Conservation (phyloP, 2,113 vertebrate species). For the Setophaga petechia region DNA sequence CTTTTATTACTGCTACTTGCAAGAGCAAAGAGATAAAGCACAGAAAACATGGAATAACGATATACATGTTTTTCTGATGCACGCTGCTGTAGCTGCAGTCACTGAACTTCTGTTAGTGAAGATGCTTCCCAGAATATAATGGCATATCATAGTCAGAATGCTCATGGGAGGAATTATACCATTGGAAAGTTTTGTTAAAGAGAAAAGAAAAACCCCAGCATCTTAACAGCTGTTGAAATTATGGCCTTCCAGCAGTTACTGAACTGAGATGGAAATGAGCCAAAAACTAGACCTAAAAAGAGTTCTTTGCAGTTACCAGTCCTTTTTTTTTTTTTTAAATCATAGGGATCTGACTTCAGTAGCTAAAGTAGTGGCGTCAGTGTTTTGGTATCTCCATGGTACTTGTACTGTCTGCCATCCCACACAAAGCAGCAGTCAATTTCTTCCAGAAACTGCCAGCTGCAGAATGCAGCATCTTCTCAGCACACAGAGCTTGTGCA, state of each 20-base stretch:
- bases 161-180: neutral
- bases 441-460: neutral
- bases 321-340: neutral
- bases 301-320: neutral
- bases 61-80: neutral
- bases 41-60: neutral
- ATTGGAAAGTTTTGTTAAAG: neutral
- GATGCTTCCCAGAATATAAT: neutral
- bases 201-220: neutral
- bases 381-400: neutral
- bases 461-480: neutral
- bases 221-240: neutral
- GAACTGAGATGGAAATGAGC: neutral
- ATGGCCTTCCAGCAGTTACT: neutral
- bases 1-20: slow-evolving; percentile 5
- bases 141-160: neutral
- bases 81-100: accelerated
- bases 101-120: neutral
- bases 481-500: neutral
- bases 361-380: neutral
- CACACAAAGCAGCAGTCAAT: neutral
- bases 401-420: neutral
- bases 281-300: neutral
- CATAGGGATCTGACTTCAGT: neutral
- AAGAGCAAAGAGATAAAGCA: neutral